Base-by-base conservation (phyloP, 2,113 vertebrate genomes). In the Prunella fulvescens region DNA sequence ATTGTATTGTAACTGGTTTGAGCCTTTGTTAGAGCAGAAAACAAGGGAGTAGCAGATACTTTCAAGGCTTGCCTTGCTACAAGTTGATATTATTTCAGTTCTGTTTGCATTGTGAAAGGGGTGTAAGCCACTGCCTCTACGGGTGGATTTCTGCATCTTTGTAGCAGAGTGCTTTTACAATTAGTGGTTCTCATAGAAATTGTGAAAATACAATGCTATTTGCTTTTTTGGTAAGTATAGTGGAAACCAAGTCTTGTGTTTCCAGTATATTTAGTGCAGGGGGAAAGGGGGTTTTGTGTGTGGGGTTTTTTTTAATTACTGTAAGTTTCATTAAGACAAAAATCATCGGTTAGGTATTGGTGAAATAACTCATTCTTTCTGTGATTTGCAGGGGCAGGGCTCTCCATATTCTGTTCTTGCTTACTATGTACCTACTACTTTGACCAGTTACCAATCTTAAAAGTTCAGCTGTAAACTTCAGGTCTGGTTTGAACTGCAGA, bases 251-350 rank as follows among this genome's bases (percentile, higher is more conserved):
- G 12, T n/a, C 44, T 57, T 37, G 10, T 70, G 58, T 50, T 81
- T 72, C 35, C 2, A 4, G 4, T 80, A 22, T n/a, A 11, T 20
- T 57, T 53, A 24, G 19, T 47, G 14, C 1, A 0, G 6, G 2
- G 3, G 2, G 1, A 1, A 11, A 5, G 3, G 3, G 13, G 14
- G 2, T 2, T 23, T 37, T 45, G 6, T 40, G 15, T 18, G 14
- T 19, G 12, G 4, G 4, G 8, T 14, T 23, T 31, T 47, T 35
- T 40, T 44, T 28, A 37, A 4, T 60, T 53, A 42, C 20, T 39
- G 1, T 23, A 29, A 54, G 25, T 53, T 78, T 44, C 11, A 18
- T 13, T 54, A 37, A 31, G 24, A 29, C 19, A 90, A n/a, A 84
- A 84, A 25, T 57, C 19, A 19, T 33, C 39, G 28, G 3, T 51